Evolutionary conservation across 2,888 invertebrate species (phyloP).

Genomic region (Andrena bucephala): DNA sequence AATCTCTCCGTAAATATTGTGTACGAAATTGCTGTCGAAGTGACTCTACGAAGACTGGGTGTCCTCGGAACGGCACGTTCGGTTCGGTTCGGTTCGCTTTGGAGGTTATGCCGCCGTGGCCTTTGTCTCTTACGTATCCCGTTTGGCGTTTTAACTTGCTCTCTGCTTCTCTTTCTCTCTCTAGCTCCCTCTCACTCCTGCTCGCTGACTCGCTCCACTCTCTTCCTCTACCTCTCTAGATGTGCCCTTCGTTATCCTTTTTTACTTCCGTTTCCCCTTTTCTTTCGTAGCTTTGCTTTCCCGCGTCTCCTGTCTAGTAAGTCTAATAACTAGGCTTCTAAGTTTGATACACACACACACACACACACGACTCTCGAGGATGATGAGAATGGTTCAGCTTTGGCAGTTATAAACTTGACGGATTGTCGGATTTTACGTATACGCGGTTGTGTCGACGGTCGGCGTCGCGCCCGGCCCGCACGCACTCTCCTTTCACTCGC

Average conservation of each 20-base stretch:
- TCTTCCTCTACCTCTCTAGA: constrained; percentile 27
- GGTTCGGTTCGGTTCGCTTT: constrained; percentile 63
- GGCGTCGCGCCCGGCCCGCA: constrained; percentile 71
- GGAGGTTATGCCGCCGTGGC: constrained; percentile 79
- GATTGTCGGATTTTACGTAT: constrained; percentile 83
- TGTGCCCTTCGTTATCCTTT: constrained; percentile 55
- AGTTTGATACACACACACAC: constrained; percentile 45
- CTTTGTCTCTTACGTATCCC: constrained; percentile 72
- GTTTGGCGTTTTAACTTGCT: constrained; percentile 67
- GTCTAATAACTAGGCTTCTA: constrained; percentile 51
- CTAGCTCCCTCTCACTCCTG: constrained; percentile 4
- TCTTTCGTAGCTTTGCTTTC: constrained; percentile 29
- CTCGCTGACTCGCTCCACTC: constrained; percentile 42
- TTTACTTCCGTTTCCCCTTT: constrained; percentile 37
- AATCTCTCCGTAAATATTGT: constrained; percentile 49
- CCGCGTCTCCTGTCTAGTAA: constrained; percentile 43
- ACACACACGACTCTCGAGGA: constrained; percentile 27
- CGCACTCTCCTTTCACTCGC: constrained; percentile 51
- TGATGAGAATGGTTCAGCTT: constrained; percentile 67
- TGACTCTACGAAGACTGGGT: constrained; percentile 38
- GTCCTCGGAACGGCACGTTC: constrained; percentile 46
- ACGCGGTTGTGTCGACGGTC: constrained; percentile 75
- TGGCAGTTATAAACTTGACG: constrained; percentile 74
- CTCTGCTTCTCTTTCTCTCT: constrained; percentile 37
- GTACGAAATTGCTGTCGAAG: constrained; percentile 31